Base-by-base conservation (phyloP, 2,113 vertebrate species). In the Galeopterus variegatus region DNA sequence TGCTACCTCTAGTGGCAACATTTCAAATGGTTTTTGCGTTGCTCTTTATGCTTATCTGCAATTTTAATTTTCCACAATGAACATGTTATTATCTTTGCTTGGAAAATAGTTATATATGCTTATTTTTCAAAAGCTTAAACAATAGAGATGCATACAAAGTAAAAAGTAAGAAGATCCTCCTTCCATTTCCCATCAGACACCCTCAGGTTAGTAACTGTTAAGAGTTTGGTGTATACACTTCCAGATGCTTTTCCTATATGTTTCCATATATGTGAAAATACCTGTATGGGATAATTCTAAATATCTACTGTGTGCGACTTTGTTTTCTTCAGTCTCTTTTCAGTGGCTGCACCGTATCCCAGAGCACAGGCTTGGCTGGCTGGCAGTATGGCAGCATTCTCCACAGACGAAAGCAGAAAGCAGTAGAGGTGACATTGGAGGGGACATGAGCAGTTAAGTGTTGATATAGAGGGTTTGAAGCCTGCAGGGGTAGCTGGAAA, bases 241-340 rank as follows among this genome's bases (percentile, higher is more conserved):
- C 50, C 62, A 11, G 54, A 56, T 4, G 58, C 14, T 82, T 72
- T 48, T 65, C 8, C 11, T 75, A 60, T 13, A 52, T 9, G 18
- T 86, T 76, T 93, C 72, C 15, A 65, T 67, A 64, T 41, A 65
- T 58, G 4, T 85, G 48, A 64, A 84, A 93, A 72, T 31, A 81
- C 3, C 48, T 54, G 58, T 18, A 58, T 4, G 18, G 17, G 54
- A 64, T 54, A n/a, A 54, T 70, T 86, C 69, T 41, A 91, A 88
- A 56, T n/a, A 52, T 15, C 1, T 28, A 52, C 23, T 92, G 65
- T 18, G 75, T 50, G 4, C 17, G n/a, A 60, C 41, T 88, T 41
- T 84, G 28, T 67, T 81, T 54, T 86, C n/a, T 67, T 54, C 70
- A 62, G 58, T 8, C 18, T 94, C 52, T 93, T 73, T 88, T 76